phyloP scores from a whole-genome alignment of 2,888 invertebrate genomes.

The Pseudococcus longispinus region DNA sequence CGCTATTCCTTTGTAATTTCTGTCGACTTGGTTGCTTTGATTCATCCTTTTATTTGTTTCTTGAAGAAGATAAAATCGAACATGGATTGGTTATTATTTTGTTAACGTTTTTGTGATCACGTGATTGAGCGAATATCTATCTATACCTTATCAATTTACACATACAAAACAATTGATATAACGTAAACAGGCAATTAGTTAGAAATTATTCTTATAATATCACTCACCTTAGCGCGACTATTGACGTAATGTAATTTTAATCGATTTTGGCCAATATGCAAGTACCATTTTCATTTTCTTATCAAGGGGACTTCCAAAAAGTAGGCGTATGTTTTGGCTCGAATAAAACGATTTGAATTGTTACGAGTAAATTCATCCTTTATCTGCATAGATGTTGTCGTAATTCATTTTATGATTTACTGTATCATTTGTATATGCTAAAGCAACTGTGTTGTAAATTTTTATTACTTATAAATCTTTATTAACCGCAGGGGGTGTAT shows the following conservation, averaged over 20 bases:
- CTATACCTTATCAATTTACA: neutral
- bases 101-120: neutral
- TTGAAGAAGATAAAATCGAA: neutral
- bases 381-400: neutral
- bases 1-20: neutral
- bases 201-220: neutral
- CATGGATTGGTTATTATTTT: neutral
- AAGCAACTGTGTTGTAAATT: constrained; percentile 13
- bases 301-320: neutral
- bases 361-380: neutral
- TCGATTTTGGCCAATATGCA: neutral
- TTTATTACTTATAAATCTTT: constrained; percentile 20
- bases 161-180: neutral
- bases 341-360: neutral
- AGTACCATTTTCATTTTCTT: neutral
- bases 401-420: neutral
- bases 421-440: neutral
- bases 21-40: neutral
- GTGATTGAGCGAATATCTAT: neutral
- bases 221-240: neutral
- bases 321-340: neutral
- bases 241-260: neutral
- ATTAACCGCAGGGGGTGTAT: constrained; percentile 51
- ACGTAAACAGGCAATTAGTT: neutral
- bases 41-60: neutral